These are phyloP conservation scores for Anolis sagrei DNA, from an alignment of 2,113 vertebrate genomes.

Conservation along the genomic window DNA sequence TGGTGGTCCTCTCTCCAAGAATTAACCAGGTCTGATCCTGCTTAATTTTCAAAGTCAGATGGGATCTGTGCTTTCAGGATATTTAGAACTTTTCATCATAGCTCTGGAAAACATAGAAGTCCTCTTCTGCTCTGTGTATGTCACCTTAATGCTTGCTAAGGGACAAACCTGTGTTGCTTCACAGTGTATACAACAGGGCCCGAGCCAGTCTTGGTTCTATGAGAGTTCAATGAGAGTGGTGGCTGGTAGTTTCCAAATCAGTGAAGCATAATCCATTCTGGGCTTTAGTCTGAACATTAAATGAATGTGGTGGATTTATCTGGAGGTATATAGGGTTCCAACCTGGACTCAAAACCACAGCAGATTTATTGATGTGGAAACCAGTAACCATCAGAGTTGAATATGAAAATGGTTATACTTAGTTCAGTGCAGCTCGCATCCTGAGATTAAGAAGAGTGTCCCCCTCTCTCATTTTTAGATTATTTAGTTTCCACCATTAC, in stretches of 20 bases:
- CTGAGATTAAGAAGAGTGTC: background rate
- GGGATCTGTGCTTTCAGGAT: no score
- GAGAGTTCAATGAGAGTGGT: background rate
- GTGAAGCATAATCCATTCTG: no score
- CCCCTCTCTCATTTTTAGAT: background rate
- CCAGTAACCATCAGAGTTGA: no score
- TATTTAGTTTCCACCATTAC: background rate
- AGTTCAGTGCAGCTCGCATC: background rate
- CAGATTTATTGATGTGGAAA: no score
- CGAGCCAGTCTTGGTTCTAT: background rate
- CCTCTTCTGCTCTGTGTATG: background rate
- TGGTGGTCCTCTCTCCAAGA: no score
- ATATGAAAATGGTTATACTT: no score
- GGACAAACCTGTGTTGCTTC: background rate
- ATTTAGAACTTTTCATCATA: background rate
- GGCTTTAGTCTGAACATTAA: no score
- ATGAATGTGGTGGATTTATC: no score
- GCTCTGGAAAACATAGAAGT: background rate
- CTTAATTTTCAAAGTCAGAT: no score
- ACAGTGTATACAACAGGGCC: background rate
- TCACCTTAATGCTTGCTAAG: background rate
- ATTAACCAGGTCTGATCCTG: no score
- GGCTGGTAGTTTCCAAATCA: background rate
- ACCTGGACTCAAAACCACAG: no score
- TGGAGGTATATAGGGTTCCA: no score